Percentiles rank a stretch among this genome's conserved stretches.
phyloP scores from a whole-genome alignment of 2,113 vertebrate genomes.

The Pelvicachromis taeniatus region DNA sequence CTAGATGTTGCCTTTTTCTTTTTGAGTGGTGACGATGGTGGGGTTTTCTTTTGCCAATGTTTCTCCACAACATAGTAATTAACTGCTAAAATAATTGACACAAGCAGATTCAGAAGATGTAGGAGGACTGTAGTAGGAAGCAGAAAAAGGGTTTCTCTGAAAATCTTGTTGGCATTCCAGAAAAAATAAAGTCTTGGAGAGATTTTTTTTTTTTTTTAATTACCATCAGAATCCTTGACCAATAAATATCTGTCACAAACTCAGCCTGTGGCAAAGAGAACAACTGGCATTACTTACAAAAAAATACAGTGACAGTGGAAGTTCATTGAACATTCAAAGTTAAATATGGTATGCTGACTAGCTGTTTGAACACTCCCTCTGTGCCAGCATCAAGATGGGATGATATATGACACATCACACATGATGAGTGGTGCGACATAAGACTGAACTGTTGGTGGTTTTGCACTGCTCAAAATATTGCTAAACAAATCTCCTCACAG shows the following conservation, averaged over 20 bases:
- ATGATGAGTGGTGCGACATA: constrained; percentile 11
- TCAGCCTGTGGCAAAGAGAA: constrained; percentile 10
- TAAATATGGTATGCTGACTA: constrained; percentile 30
- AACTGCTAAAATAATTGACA: constrained; percentile 25
- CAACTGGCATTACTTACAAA: background rate
- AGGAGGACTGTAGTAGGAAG: constrained; percentile 30
- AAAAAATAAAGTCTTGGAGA: background rate
- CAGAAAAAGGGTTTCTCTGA: constrained; percentile 15
- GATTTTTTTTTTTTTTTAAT: fast-evolving
- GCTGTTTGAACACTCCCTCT: constrained; percentile 1
- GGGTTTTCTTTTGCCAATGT: constrained; percentile 13
- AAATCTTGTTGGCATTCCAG: constrained; percentile 27
- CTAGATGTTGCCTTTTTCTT: constrained; percentile 31
- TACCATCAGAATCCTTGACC: constrained; percentile 8
- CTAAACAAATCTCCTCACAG: background rate
- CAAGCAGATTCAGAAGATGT: constrained; percentile 1
- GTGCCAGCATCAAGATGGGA: background rate
- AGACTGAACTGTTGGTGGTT: background rate
- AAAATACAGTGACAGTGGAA: background rate
- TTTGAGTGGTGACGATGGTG: background rate
- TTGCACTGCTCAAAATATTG: background rate
- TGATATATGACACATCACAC: constrained; percentile 8
- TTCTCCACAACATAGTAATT: constrained; percentile 22
- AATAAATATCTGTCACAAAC: background rate
- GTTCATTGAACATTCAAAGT: constrained; percentile 7